These are phyloP conservation scores for Betta splendens DNA, from an alignment of 2,797 vertebrate species.

Conservation along the genomic window DNA sequence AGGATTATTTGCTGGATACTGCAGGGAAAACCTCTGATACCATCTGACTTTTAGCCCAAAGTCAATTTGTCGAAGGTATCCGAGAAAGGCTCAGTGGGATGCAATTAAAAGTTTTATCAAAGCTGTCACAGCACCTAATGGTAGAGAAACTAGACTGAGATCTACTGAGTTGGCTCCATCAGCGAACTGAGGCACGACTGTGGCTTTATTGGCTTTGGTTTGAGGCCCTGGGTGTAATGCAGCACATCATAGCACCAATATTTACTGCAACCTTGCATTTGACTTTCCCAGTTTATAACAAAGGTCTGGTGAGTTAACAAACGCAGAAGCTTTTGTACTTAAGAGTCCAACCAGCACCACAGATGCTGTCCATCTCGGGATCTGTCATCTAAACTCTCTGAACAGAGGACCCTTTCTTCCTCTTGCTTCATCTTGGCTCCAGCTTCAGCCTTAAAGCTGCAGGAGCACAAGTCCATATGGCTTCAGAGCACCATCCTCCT, in stretches of 20 bases:
- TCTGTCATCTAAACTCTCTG: no score
- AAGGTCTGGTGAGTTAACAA: no score
- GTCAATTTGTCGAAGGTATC: slow-evolving; percentile 71
- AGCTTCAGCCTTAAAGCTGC: no score
- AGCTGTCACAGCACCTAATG: slow-evolving; percentile 66
- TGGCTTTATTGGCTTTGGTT: slow-evolving; percentile 38
- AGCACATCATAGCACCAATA: slow-evolving; percentile 28
- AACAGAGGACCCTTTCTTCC: no score
- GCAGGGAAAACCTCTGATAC: slow-evolving; percentile 61
- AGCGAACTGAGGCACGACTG: slow-evolving; percentile 21
- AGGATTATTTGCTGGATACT: slow-evolving; percentile 61
- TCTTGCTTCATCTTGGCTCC: no score
- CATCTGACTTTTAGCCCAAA: slow-evolving; percentile 71
- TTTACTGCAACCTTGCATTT: slow-evolving; percentile 43
- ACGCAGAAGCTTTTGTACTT: no score
- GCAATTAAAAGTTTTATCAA: slow-evolving; percentile 76
- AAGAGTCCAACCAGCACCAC: no score
- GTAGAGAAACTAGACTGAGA: slow-evolving; percentile 51
- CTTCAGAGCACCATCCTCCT: no score
- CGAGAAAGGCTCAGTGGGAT: slow-evolving; percentile 58
- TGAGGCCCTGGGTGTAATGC: slow-evolving; percentile 39
- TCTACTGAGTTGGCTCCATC: slow-evolving; percentile 48
- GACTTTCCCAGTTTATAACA: slow-evolving; percentile 37
- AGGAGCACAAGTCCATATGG: no score
- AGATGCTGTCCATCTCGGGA: no score